Evolutionary conservation across 2,888 invertebrate genomes (phyloP).

Genomic region (Himalopsyche kuldschensis): DNA sequence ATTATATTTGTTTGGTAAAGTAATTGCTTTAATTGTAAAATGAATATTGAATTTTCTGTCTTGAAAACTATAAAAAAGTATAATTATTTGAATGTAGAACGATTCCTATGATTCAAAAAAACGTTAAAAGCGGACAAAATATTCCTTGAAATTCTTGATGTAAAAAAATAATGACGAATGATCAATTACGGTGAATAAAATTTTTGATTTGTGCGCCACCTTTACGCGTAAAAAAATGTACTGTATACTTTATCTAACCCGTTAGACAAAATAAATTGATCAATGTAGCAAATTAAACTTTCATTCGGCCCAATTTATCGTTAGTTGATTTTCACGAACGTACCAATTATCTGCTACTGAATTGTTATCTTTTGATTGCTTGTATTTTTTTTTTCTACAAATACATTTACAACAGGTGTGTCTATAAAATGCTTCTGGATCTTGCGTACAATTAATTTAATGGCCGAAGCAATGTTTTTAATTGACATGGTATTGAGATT

Average conservation of each 20-base stretch:
- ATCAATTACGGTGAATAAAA: neutral
- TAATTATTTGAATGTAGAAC: too few species aligned
- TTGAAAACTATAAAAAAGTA: too few species aligned
- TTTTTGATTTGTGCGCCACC: neutral
- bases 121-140: too few species aligned
- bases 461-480: neutral
- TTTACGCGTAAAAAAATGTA: neutral
- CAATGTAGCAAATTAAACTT: constrained; percentile 35
- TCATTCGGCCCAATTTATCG: constrained; percentile 38
- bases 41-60: too few species aligned
- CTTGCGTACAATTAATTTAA: constrained; percentile 30
- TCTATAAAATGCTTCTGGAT: constrained; percentile 28
- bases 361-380: constrained; percentile 35
- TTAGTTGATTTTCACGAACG: constrained; percentile 31
- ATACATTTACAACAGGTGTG: constrained; percentile 29
- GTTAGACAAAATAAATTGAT: constrained; percentile 16
- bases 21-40: too few species aligned
- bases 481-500: constrained; percentile 22
- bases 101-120: too few species aligned
- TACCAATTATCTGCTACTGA: constrained; percentile 39
- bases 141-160: neutral
- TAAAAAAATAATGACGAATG: neutral
- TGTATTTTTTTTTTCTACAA: constrained; percentile 9
- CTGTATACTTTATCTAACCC: neutral
- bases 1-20: too few species aligned